Evolutionary conservation across 2,113 vertebrate genomes (phyloP).

Genomic region (Cryptoleucopteryx plumbea): DNA sequence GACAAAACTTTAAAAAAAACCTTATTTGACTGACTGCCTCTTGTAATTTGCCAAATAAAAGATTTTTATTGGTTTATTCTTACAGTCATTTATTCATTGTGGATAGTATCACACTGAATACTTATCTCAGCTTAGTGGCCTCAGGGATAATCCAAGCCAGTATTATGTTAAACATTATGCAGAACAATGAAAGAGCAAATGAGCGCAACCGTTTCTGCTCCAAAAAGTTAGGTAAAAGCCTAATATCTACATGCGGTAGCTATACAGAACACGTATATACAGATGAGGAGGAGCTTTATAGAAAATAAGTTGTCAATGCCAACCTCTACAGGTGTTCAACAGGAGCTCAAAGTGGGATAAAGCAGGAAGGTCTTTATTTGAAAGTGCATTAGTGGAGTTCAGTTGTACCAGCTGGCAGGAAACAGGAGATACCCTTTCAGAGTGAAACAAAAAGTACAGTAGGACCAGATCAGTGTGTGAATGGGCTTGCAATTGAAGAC

Average conservation of each 20-base stretch:
- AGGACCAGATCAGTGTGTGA: not conserved
- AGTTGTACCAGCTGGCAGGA: not conserved
- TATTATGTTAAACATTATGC: not conserved
- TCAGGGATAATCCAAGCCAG: constrained; percentile 7
- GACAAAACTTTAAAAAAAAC: not conserved
- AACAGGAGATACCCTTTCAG: not conserved
- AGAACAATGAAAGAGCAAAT: not conserved
- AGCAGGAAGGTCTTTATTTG: not conserved
- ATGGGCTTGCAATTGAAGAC: not conserved
- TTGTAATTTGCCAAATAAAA: not conserved
- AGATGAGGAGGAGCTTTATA: not conserved
- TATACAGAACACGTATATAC: not conserved
- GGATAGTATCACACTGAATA: not conserved
- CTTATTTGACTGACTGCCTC: not conserved
- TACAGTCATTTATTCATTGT: not conserved
- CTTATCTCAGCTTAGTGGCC: not conserved
- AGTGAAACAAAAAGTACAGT: not conserved
- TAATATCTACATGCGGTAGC: not conserved
- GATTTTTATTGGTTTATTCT: not conserved
- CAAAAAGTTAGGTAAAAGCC: not conserved
- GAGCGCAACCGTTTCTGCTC: not conserved
- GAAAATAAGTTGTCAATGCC: not conserved
- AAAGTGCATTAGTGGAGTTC: not conserved
- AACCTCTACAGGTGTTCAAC: not conserved
- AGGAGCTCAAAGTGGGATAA: not conserved